Base-by-base conservation (phyloP, 2,113 vertebrate species). In the Menidia beryllina region DNA sequence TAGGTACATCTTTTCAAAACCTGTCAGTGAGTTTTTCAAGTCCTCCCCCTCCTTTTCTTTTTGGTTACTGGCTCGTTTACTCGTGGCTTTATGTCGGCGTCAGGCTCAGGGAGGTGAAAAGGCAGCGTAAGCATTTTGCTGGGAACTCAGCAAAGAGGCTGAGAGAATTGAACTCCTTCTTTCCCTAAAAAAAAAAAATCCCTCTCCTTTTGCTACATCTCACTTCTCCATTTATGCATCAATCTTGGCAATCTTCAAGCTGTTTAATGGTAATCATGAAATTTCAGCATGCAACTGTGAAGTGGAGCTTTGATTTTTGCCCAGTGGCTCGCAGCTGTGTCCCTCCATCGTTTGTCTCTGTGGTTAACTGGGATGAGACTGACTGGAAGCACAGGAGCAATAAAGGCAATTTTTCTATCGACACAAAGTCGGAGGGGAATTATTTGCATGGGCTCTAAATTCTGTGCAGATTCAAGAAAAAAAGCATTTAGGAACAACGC, bases 1-100 rank as follows among this genome's bases (percentile, higher is more conserved):
- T 86, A 86, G 86, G 81, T 89, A 89, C 84, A 84, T 83, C 82
- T 79, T 81, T 77, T 77, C 69, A 74, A 89, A 85, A 76, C 52
- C 69, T 69, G 83, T 71, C 70, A 72, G 71, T 25, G 60, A 55
- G 34, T 30, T 73, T 71, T 64, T 81, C 14, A 4, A 14, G 2
- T 2, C 43, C 63, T 62, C 76, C 36, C 58, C 25, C 9, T 52
- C 9, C 8, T 52, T 52, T 7, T 52, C 9, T 26, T 52, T 27
- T 26, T 26, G 17, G 27, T 21, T 47, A 8, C 50, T 36, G 43
- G 41, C 17, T 8, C 43, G 34, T 79, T 68, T 48, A 50, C 59
- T 59, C 63, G 39, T 76, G 58, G 41, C 50, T 41, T 66, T 53
- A 69, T 67, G 56, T 48, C 26, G 36, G 27, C 51, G 14, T 66